A percentile compares a stretch with the other conserved stretches of the same genome.
These are phyloP conservation scores for Ceratina japonica DNA, from an alignment of 1,140 invertebrate species.

Conservation along the genomic window DNA sequence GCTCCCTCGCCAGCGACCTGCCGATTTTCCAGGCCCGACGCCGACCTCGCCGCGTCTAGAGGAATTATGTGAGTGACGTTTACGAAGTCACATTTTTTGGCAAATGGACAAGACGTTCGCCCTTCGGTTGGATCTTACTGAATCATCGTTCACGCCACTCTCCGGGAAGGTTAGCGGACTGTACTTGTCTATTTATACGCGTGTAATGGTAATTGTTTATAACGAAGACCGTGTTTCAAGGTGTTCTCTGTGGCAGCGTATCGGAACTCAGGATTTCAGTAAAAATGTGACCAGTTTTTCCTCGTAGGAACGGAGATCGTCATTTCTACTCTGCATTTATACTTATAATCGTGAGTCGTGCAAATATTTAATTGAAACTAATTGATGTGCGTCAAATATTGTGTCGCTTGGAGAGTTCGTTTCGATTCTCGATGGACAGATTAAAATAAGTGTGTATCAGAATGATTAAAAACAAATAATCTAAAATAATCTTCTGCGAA, in stretches of 20 bases:
- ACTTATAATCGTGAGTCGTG: neutral
- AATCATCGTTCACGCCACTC: conserved; percentile 8
- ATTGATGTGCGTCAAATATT: too few species aligned
- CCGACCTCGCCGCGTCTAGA: too few species aligned
- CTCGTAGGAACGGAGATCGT: neutral
- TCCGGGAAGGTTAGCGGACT: conserved; percentile 36
- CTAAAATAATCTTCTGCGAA: too few species aligned
- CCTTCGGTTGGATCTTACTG: conserved; percentile 22
- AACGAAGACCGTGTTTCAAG: conserved; percentile 26
- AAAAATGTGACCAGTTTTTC: too few species aligned
- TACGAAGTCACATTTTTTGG: conserved; percentile 20
- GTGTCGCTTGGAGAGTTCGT: too few species aligned
- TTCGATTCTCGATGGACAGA: too few species aligned
- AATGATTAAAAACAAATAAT: too few species aligned
- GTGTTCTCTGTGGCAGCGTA: conserved; percentile 18
- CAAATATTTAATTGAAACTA: neutral
- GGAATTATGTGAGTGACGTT: neutral
- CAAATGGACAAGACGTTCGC: conserved; percentile 32
- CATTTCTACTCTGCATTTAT: conserved; percentile 30
- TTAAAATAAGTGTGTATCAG: too few species aligned
- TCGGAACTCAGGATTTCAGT: neutral
- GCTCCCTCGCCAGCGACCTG: too few species aligned
- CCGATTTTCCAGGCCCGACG: neutral
- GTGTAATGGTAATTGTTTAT: conserved; percentile 38
- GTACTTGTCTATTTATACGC: conserved; percentile 32